phyloP scores from a whole-genome alignment of 2,888 invertebrate species.

The Opisthograptis luteolata region DNA sequence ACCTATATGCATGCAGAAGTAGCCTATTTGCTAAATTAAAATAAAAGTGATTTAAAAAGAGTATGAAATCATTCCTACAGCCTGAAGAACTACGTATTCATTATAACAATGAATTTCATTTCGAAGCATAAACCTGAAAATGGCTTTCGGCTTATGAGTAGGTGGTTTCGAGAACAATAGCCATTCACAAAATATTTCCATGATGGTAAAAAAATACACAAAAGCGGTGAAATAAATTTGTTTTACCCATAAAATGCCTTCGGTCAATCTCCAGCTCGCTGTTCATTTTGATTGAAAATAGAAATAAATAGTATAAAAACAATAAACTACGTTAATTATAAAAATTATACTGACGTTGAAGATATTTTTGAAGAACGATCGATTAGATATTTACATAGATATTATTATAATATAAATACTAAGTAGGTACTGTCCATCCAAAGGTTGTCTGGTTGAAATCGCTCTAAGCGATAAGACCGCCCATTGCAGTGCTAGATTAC shows the following conservation, averaged over 20 bases:
- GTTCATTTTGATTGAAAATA: too few relatives aligned
- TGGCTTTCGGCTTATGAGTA: slow-evolving; percentile 5
- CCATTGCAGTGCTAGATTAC: too few relatives aligned
- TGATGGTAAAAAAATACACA: background rate
- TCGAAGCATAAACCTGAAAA: slow-evolving; percentile 11
- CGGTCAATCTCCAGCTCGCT: too few relatives aligned
- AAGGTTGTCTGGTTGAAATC: too few relatives aligned
- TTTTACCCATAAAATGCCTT: background rate
- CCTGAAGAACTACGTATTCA: slow-evolving; percentile 5
- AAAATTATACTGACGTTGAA: too few relatives aligned
- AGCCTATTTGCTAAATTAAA: background rate
- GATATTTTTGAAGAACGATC: too few relatives aligned
- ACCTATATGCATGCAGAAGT: slow-evolving; percentile 1
- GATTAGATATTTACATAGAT: too few relatives aligned
- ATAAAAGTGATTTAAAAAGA: slow-evolving; percentile 8
- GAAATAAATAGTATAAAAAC: too few relatives aligned
- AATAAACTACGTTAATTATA: too few relatives aligned
- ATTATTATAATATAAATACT: too few relatives aligned
- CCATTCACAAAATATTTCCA: slow-evolving; percentile 5
- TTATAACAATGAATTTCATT: slow-evolving; percentile 26
- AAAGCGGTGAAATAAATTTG: slow-evolving; percentile 1
- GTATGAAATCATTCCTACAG: slow-evolving; percentile 1
- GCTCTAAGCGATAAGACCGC: too few relatives aligned
- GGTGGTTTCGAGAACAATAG: slow-evolving; percentile 4
- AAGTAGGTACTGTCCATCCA: too few relatives aligned